phyloP scores from a whole-genome alignment of 2,113 vertebrate genomes.

The Nannobrachium achirus region DNA sequence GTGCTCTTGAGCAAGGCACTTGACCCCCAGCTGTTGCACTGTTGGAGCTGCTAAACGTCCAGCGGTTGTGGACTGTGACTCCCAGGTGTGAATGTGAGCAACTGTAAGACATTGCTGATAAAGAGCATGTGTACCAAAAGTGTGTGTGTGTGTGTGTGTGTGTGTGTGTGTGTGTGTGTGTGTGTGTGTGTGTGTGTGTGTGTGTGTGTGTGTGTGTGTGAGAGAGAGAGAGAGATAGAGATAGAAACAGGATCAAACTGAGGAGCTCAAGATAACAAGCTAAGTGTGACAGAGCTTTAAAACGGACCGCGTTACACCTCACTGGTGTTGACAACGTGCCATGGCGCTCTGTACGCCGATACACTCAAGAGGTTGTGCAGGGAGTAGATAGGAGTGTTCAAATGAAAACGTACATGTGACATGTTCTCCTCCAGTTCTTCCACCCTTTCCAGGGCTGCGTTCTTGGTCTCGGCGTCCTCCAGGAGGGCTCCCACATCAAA shows the following conservation, averaged over 20 bases:
- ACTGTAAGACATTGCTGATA: too few species aligned
- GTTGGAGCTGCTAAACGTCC: neutral
- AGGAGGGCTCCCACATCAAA: slow-evolving; percentile 94
- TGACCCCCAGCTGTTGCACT: neutral
- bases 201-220: neutral
- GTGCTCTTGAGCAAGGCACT: too few species aligned
- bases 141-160: neutral
- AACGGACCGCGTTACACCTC: neutral
- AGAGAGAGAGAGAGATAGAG: slow-evolving; percentile 32
- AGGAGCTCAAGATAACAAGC: neutral
- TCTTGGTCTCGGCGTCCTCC: slow-evolving; percentile 97
- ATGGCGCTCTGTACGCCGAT: neutral
- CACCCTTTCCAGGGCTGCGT: slow-evolving; percentile 94
- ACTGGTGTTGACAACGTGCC: neutral
- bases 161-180: slow-evolving; percentile 1
- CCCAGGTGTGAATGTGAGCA: neutral
- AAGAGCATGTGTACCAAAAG: neutral
- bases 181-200: neutral
- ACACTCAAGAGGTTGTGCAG: neutral
- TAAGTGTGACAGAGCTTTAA: neutral
- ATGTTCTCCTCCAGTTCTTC: slow-evolving; percentile 97
- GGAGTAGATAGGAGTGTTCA: neutral
- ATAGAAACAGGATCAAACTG: slow-evolving; percentile 53
- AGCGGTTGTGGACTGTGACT: neutral
- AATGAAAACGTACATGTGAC: slow-evolving; percentile 83